Evolutionary conservation across 1,140 invertebrate species (phyloP), one percentile per base, ranked within the genome.

Genomic region (Frieseomelitta varia): DNA sequence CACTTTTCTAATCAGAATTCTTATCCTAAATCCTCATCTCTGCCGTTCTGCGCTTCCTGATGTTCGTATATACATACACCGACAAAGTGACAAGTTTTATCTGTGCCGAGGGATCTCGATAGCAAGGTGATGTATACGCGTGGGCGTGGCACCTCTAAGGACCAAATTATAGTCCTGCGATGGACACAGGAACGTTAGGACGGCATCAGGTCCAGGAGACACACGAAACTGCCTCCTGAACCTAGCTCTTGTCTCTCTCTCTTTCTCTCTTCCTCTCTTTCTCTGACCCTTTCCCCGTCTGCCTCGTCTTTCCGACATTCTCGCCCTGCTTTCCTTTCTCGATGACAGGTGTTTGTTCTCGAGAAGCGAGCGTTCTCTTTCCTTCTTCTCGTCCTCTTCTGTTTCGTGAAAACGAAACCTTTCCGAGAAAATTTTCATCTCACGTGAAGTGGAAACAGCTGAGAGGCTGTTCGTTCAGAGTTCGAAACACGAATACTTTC

Each of bases 301-400:
- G 11, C 34, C 30, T n/a, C 27, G 24, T n/a, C 56, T 30, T 51
- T 72, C 79, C 19, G 4, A 34, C n/a, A 8, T 53, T 74, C 34
- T 53, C 61, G 19, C 47, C 56, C n/a, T 14, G 53, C 27, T 58
- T 74, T 84, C 55, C 67, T 89, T 81, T 82, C 69, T 39, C 73
- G 82, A 90, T 88, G 91, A 93, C 93, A 93, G 92, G 90, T 93
- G 90, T 88, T 88, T 86, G 88, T 91, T 91, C 87, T 86, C 81
- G 87, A 47, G 39, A 74, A 87, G 58, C 88, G 85, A 75, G 87
- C 51, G 24, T 21, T 11, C 58, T 24, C 12, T n/a, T 21, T 47
- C 27, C 51, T 56, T 11, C 30, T 27, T 1, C 24, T 19, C 27
- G 1, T 12, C 39, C 61, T 76, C 15, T 34, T 39, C 53, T 39